Percentiles rank a stretch among this genome's conserved stretches.
Conservation (phyloP, 2,888 invertebrate species). For the Uloborus plumipes region DNA sequence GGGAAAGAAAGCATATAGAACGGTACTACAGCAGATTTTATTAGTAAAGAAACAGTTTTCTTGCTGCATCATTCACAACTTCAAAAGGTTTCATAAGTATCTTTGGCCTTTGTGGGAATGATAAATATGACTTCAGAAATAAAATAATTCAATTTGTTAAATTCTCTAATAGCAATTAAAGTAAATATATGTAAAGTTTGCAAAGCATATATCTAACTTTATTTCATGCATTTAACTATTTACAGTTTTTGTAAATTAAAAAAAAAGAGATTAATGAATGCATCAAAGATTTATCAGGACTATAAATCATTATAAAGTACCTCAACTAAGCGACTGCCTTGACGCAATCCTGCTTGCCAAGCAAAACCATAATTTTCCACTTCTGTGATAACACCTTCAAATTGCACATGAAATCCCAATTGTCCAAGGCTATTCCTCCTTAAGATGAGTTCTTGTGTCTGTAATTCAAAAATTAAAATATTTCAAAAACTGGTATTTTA, state of each 20-base stretch:
- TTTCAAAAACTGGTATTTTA: not conserved
- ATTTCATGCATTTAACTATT: no score
- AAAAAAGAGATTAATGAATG: not conserved
- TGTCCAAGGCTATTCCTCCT: slow-evolving; percentile 86
- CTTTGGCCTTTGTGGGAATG: no score
- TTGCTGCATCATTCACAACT: no score
- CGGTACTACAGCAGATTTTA: no score
- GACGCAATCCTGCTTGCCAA: slow-evolving; percentile 83
- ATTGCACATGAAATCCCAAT: slow-evolving; percentile 85
- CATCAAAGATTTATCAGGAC: not conserved
- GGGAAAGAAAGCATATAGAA: no score
- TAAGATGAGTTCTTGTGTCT: slow-evolving; percentile 84
- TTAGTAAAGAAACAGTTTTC: no score
- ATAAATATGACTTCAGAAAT: no score
- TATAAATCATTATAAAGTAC: slow-evolving; percentile 67
- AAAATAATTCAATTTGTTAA: no score
- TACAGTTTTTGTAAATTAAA: not conserved
- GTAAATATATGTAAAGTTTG: no score
- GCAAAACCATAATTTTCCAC: slow-evolving; percentile 79
- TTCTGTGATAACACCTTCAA: slow-evolving; percentile 93
- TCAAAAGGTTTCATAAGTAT: no score
- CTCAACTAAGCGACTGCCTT: slow-evolving; percentile 91
- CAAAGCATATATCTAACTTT: no score
- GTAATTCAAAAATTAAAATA: slow-evolving; percentile 34
- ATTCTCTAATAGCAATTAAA: no score